phyloP scores from a whole-genome alignment of 2,888 invertebrate genomes.

The Drosophila acutilabella region DNA sequence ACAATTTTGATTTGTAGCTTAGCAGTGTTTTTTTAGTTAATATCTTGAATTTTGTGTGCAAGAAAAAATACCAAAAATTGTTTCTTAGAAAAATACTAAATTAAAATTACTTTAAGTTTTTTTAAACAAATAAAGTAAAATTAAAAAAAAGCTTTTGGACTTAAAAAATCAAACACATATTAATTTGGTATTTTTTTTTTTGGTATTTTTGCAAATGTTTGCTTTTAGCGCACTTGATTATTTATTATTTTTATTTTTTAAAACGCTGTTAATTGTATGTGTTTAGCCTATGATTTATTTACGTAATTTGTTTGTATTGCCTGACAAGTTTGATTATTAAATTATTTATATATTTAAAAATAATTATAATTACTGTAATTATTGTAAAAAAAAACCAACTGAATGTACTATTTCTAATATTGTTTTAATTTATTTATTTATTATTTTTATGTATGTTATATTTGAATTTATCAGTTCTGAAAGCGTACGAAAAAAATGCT shows the following conservation, averaged over 20 bases:
- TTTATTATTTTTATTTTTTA: neutral
- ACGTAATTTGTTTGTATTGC: constrained; percentile 31
- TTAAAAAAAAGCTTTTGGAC: neutral
- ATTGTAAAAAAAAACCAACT: constrained; percentile 15
- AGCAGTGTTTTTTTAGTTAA: constrained; percentile 5
- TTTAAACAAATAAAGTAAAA: too few species aligned
- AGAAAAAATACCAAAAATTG: neutral
- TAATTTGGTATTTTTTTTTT: neutral
- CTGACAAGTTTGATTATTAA: constrained; percentile 24
- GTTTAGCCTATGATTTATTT: constrained; percentile 22
- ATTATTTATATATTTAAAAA: constrained; percentile 10
- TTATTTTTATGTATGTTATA: constrained; percentile 23
- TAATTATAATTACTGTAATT: constrained; percentile 18
- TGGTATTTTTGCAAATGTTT: constrained; percentile 29
- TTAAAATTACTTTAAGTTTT: too few species aligned
- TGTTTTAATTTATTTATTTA: constrained; percentile 23
- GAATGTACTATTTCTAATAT: constrained; percentile 12
- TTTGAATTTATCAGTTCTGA: constrained; percentile 14
- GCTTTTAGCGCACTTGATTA: neutral
- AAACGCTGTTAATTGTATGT: constrained; percentile 13
- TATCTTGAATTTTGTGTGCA: constrained; percentile 9
- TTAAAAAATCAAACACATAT: neutral
- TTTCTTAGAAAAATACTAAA: neutral
- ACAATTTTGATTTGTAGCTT: constrained; percentile 30
- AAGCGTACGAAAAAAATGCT: constrained; percentile 8